Conservation (phyloP, 2,113 vertebrate species). For the Morone saxatilis region DNA sequence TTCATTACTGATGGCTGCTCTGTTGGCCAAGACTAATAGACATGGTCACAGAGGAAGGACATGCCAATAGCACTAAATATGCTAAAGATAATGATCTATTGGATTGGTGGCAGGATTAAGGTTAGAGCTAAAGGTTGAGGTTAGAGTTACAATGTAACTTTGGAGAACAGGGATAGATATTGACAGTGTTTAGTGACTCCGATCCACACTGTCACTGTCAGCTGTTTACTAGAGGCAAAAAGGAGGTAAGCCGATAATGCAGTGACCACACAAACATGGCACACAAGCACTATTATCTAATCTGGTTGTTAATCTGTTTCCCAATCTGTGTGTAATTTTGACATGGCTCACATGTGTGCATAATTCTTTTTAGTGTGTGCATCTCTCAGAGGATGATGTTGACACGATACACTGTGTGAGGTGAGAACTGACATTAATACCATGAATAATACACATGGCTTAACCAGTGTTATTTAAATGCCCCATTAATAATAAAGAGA, state of each 20-base stretch:
- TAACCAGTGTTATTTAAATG: constrained; percentile 45
- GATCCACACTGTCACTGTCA: constrained; percentile 3
- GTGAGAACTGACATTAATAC: constrained; percentile 35
- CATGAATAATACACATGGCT: constrained; percentile 42
- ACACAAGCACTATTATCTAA: constrained; percentile 13
- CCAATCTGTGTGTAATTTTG: constrained; percentile 33
- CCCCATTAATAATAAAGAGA: constrained; percentile 41
- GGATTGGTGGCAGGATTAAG: constrained; percentile 51
- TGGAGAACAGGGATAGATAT: constrained; percentile 10
- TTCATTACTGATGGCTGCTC: constrained; percentile 71
- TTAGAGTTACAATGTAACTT: constrained; percentile 22
- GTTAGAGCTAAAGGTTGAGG: constrained; percentile 46
- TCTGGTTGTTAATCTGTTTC: constrained; percentile 29
- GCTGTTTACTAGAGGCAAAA: constrained; percentile 39
- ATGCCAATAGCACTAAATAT: constrained; percentile 68
- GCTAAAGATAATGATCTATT: constrained; percentile 54
- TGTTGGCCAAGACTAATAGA: constrained; percentile 69
- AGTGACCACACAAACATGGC: constrained; percentile 11
- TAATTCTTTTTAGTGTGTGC: background rate
- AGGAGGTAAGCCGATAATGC: constrained; percentile 29
- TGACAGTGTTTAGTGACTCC: constrained; percentile 35
- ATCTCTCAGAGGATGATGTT: background rate
- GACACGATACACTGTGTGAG: constrained; percentile 10
- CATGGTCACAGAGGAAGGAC: constrained; percentile 60
- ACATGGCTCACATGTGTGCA: constrained; percentile 3